A percentile compares a stretch with the other conserved stretches of the same genome.
These are phyloP conservation scores for Malacoctenus gilli DNA, from an alignment of 2,797 vertebrate species.

Conservation along the genomic window DNA sequence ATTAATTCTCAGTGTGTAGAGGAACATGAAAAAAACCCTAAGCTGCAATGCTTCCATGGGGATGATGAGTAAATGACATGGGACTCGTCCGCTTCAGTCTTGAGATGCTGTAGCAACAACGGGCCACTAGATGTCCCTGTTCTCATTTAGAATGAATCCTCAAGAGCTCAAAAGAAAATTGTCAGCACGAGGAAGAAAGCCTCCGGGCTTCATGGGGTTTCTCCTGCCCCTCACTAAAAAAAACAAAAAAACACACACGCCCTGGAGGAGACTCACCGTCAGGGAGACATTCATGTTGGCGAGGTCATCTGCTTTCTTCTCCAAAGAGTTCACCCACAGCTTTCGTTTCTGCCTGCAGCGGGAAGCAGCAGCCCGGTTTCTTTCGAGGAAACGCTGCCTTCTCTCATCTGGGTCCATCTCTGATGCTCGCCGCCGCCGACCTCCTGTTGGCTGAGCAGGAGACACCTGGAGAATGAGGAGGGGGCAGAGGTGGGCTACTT, in stretches of 20 bases:
- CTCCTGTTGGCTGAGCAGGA: constrained; percentile 92
- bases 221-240: too few relatives aligned
- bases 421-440: constrained; percentile 86
- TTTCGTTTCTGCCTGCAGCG: constrained; percentile 96
- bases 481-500: background rate
- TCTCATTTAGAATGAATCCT: too few relatives aligned
- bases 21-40: too few relatives aligned
- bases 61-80: too few relatives aligned
- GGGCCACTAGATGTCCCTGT: too few relatives aligned
- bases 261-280: constrained; percentile 80
- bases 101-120: too few relatives aligned
- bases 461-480: constrained; percentile 84
- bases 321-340: constrained; percentile 92
- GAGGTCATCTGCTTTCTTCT: constrained; percentile 97
- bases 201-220: too few relatives aligned
- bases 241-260: too few relatives aligned
- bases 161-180: too few relatives aligned
- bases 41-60: too few relatives aligned
- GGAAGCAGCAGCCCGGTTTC: constrained; percentile 92
- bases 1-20: constrained; percentile 18
- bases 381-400: constrained; percentile 91
- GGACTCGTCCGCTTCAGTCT: too few relatives aligned
- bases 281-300: constrained; percentile 92
- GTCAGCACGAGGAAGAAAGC: too few relatives aligned
- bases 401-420: constrained; percentile 95